Conservation (phyloP, 2,888 invertebrate genomes). For the Quadroppia sp. region DNA sequence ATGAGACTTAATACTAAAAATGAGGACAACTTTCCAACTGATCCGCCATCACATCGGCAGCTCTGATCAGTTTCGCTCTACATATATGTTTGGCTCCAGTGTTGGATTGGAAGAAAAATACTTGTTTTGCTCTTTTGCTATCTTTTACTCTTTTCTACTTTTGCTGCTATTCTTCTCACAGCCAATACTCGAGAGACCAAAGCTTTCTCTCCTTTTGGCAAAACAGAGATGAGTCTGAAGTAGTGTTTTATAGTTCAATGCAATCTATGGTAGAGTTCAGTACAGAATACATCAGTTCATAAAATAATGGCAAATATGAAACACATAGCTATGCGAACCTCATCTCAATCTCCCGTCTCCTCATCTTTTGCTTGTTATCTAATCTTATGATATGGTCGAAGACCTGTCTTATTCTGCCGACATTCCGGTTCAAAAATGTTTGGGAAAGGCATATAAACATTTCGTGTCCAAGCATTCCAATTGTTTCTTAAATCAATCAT, state of each 20-base stretch:
- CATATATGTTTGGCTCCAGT: background rate
- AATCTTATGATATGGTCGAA: slow-evolving; percentile 24
- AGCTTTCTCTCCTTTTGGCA: slow-evolving; percentile 20
- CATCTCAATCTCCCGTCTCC: background rate
- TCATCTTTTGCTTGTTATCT: slow-evolving; percentile 28
- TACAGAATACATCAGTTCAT: background rate
- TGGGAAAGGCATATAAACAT: slow-evolving; percentile 31
- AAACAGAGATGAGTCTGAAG: slow-evolving; percentile 27
- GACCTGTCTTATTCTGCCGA: background rate
- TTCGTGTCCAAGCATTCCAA: slow-evolving; percentile 23
- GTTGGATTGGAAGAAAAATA: background rate
- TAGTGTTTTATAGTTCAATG: background rate
- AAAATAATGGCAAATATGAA: background rate
- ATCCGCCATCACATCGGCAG: slow-evolving; percentile 6
- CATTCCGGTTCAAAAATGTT: slow-evolving; percentile 6
- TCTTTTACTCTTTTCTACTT: slow-evolving; percentile 7
- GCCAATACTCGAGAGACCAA: slow-evolving; percentile 5
- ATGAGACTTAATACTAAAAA: background rate
- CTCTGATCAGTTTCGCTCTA: background rate
- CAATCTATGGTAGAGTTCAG: background rate
- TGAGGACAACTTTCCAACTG: background rate
- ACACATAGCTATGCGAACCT: background rate
- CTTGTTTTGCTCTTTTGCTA: slow-evolving; percentile 18
- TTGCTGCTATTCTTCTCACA: slow-evolving; percentile 23
- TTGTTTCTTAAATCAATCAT: slow-evolving; percentile 35